These are phyloP conservation scores for Dione juno DNA, from an alignment of 2,888 invertebrate species.

Conservation along the genomic window DNA sequence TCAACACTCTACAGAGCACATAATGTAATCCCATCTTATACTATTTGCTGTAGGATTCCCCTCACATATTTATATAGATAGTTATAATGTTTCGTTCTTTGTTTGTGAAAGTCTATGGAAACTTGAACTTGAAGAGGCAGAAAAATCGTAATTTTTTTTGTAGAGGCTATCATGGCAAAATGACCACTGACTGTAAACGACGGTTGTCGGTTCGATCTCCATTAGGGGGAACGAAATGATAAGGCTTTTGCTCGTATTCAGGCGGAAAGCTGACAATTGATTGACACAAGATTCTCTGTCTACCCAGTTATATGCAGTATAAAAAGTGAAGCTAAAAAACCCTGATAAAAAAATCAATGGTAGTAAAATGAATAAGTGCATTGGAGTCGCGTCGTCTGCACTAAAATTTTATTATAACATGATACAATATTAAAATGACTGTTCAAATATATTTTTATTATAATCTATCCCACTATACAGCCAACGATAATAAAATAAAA, in stretches of 20 bases:
- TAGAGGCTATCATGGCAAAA: not conserved
- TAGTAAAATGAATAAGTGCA: not conserved
- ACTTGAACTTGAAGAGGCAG: too few relatives aligned
- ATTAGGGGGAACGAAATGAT: too few relatives aligned
- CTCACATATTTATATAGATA: not conserved
- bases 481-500: conserved; percentile 8
- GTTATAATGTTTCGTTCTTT: too few relatives aligned
- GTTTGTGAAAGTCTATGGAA: too few relatives aligned
- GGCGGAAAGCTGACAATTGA: too few relatives aligned
- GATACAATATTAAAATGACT: conserved; percentile 2
- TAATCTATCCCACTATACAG: conserved; percentile 4
- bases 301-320: too few relatives aligned
- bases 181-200: not conserved
- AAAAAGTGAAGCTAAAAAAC: not conserved
- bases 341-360: not conserved
- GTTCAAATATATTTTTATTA: not conserved
- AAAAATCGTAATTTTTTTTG: too few relatives aligned
- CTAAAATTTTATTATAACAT: conserved; percentile 5
- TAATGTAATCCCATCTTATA: conserved; percentile 17
- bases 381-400: conserved; percentile 7
- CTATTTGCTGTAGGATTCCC: not conserved
- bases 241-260: not conserved
- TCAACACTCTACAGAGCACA: conserved; percentile 17
- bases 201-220: not conserved
- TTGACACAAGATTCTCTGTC: too few relatives aligned